Base-by-base conservation (phyloP, 2,797 vertebrate genomes). In the Typhlichthys subterraneus region DNA sequence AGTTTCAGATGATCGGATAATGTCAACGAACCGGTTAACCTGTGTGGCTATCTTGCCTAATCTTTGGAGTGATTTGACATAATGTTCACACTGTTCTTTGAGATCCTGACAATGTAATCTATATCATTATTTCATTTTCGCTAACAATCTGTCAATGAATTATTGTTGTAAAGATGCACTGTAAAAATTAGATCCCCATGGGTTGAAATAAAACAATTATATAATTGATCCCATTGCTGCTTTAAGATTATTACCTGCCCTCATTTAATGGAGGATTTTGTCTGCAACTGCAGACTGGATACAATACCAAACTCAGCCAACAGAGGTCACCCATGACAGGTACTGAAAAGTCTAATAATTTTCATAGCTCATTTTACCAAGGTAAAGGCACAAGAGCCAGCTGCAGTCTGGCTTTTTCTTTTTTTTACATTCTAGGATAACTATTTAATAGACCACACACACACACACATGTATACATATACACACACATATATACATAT, bases 121-220 rank as follows among this genome's bases (percentile, higher is more conserved):
- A 79, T 70, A 82, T 91, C 87, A 79, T 86, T 88, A 87, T 91
- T 81, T 80, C 90, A 89, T 89, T 84, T 75, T 88, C 91, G 86
- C 90, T 88, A 75, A 42, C 84, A 88, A 82, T 61, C 55, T 84
- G 89, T 91, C 90, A 89, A 88, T 88, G 76, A 89, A 82, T 92
- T 80, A 89, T 86, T 92, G 90, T 92, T 92, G 91, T 93, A 92
- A 93, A 92, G 88, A 91, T 93, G 89, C 92, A 93, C 91, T 93
- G 92, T 93, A 89, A 88, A 92, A 90, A 84, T 89, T 83, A 83
- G 92, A 91, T 93, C 90, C 38, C 87, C 87, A 89, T 88, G 85
- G 89, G 89, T 89, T 89, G 84, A 90, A 93, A 92, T 93, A 90
- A 94, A 84, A 93, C 89, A 75, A 89, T 80, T 82, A 87, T 88